Evolutionary conservation across 2,888 invertebrate species (phyloP), one percentile per base, ranked within the genome.

Genomic region (Spilosoma lubricipeda): DNA sequence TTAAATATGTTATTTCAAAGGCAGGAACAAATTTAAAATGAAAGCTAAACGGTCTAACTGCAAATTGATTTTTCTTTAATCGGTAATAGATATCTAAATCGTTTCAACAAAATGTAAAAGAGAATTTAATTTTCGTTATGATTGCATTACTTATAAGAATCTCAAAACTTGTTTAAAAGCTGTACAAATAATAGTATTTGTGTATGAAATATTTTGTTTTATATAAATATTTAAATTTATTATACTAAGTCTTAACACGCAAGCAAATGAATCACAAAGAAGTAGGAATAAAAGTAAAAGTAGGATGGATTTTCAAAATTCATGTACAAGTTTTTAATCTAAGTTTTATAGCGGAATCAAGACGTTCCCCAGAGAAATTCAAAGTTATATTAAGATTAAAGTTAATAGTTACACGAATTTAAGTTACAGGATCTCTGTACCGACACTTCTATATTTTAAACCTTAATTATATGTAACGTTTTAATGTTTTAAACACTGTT

Each of bases 291-390:
- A n/a, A n/a, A n/a, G n/a, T n/a, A n/a, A n/a, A n/a, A n/a, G n/a
- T n/a, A n/a, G n/a, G n/a, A n/a, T 33, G 33, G 77, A 76, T 80
- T 78, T 78, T 78, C 70, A 84, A 78, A 80, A 82, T 75, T 82
- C 74, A 82, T 78, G 76, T 67, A 45, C 45, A 77, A 70, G 75
- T 74, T 78, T n/a, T 75, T 64, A 80, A 80, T 76, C 76, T 77
- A 66, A 71, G 78, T 70, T 56, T 74, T 75, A 42, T 68, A 74
- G 67, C 77, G 67, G 75, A 83, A 72, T 74, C 74, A 72, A 70
- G 71, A 42, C 30, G 33, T 56, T 71, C 82, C 71, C 80, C 23
- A 11, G 80, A 75, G 82, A 84, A 81, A 77, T 77, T 30, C 77
- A 63, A 67, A 23, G 71, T 75, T 75, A 76, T 80, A 23, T 48